Evolutionary conservation across 2,113 vertebrate species (phyloP), one percentile per base, ranked within the genome.

Genomic region (Myiagra hebetior): DNA sequence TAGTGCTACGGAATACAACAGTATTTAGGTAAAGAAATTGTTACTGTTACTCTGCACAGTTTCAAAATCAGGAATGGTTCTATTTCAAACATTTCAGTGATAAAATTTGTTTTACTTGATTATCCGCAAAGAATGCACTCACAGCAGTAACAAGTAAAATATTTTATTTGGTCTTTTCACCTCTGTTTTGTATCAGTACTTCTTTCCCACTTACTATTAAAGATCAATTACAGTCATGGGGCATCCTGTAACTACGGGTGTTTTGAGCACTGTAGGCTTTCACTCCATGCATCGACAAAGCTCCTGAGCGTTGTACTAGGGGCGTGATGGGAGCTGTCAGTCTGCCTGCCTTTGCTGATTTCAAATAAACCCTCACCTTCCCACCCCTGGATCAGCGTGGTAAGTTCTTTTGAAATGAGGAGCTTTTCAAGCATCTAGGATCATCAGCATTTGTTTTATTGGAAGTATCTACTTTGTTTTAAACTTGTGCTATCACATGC

Each of bases 291-390:
- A 19, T 35, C 4, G 7, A 52, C 24, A n/a, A 15, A 52, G 39
- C 47, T 87, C 18, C 44, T 3, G 35, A 47, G 21, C 0, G 0
- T 33, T 86, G 18, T 44, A 1, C 18, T 35, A 19, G 28, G 24
- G 64, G 18, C 0, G 0, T 13, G 62, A 20, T 41, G 46, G 11
- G 53, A n/a, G 15, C 53, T 79, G 30, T 47, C 44, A 5, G 4
- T 31, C 37, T 27, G 2, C 15, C 27, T 77, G 60, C n/a, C 23
- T 74, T 78, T 27, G 11, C 1, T 41, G 28, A 42, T 68, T 91
- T 31, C 21, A 49, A n/a, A 73, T 52, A 64, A 79, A 53, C 30
- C 31, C 35, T 27, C 44, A 6, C 42, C 30, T 87, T 84, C 23
- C 49, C 57, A 37, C 12, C 18, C 28, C 28, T 41, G 28, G 41